These are phyloP conservation scores for Sus scrofa DNA, from an alignment of 2,113 vertebrate species.

Conservation along the genomic window DNA sequence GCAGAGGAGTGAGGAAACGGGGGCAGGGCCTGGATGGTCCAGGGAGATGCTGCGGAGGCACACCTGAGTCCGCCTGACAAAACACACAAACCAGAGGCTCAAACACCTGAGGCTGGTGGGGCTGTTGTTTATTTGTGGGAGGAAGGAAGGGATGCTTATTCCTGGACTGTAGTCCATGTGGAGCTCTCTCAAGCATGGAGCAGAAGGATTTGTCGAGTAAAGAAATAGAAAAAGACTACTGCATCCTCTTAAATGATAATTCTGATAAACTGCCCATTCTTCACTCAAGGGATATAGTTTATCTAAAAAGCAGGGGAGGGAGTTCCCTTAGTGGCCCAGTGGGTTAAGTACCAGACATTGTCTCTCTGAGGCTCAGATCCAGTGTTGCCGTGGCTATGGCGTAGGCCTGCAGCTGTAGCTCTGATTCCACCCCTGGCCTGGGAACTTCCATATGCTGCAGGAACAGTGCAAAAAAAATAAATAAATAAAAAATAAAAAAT, in stretches of 20 bases:
- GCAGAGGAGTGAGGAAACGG: background rate
- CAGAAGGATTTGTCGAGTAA: background rate
- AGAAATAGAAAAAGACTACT: background rate
- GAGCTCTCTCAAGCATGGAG: background rate
- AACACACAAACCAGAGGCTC: background rate
- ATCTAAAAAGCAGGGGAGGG: background rate
- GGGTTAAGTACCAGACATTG: too few relatives aligned
- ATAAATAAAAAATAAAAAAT: background rate
- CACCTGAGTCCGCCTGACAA: fast-evolving
- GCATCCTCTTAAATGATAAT: background rate
- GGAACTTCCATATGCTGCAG: too few relatives aligned
- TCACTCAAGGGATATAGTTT: background rate
- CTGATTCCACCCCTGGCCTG: too few relatives aligned
- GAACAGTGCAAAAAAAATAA: too few relatives aligned
- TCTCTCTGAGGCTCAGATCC: too few relatives aligned
- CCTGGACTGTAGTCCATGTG: background rate
- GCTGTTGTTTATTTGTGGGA: background rate
- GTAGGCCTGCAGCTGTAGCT: too few relatives aligned
- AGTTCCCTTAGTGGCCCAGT: too few relatives aligned
- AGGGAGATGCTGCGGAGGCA: background rate
- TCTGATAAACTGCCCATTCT: background rate
- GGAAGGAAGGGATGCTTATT: background rate
- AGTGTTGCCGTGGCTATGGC: too few relatives aligned
- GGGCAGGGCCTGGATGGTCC: background rate
- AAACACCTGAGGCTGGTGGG: background rate